Conservation (phyloP, 1,140 invertebrate genomes). For the Aphis craccivora region DNA sequence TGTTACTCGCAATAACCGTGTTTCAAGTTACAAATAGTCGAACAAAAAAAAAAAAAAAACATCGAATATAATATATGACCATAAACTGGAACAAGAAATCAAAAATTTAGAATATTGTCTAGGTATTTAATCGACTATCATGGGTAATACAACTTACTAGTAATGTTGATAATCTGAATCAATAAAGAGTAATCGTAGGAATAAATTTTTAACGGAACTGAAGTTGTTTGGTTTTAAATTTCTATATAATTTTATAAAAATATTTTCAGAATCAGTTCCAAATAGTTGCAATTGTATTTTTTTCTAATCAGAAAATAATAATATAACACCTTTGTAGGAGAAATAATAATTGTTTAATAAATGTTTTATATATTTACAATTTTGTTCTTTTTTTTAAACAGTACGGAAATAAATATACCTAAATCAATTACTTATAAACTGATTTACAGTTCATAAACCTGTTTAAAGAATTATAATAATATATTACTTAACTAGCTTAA, state of each 20-base stretch:
- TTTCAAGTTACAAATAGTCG: neutral
- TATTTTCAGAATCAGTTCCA: neutral
- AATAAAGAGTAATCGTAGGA: neutral
- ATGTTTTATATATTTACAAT: neutral
- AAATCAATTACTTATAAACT: neutral
- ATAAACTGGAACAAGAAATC: slow-evolving; percentile 23
- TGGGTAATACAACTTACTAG: neutral
- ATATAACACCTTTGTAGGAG: neutral
- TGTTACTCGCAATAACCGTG: slow-evolving; percentile 14
- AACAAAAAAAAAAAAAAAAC: slow-evolving; percentile 28
- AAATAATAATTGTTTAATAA: neutral
- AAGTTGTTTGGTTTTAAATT: neutral
- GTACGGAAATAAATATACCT: neutral
- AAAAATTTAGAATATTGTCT: neutral
- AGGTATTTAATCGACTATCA: neutral
- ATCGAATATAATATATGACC: neutral
- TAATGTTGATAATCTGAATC: neutral
- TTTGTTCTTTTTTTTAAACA: neutral
- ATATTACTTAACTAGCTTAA: neutral
- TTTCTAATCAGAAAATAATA: neutral
- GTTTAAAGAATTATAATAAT: neutral
- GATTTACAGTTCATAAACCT: neutral
- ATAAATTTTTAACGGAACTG: neutral
- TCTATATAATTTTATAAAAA: neutral
- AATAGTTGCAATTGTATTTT: neutral